These are phyloP conservation scores for Nothoprocta perdicaria DNA, from an alignment of 2,113 vertebrate species.

Conservation along the genomic window DNA sequence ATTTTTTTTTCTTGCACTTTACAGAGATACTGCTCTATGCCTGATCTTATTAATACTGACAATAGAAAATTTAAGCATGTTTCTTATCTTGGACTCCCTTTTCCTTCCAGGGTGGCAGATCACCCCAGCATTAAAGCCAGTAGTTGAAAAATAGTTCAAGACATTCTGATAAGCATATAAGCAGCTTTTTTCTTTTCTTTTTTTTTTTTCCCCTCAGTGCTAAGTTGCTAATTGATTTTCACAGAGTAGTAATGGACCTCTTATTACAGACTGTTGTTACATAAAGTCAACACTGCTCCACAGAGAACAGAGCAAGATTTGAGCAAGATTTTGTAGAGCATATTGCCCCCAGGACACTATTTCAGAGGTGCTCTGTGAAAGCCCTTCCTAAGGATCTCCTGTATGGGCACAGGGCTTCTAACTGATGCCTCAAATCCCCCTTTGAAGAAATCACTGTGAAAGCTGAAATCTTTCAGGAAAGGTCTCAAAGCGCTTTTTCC, in stretches of 20 bases:
- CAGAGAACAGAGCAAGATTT: neutral
- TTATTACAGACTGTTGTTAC: neutral
- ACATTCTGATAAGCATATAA: neutral
- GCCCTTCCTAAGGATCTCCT: neutral
- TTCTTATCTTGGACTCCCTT: neutral
- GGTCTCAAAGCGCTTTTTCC: neutral
- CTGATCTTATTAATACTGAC: slow-evolving; percentile 12
- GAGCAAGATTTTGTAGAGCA: neutral
- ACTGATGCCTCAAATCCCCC: neutral
- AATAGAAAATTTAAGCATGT: neutral
- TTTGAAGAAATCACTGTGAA: neutral
- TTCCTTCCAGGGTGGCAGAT: neutral
- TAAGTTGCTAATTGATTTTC: slow-evolving; percentile 38
- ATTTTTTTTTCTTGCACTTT: neutral
- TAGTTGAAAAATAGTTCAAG: slow-evolving; percentile 17
- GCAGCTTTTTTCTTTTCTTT: neutral
- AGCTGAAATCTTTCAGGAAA: neutral
- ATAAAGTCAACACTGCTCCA: neutral
- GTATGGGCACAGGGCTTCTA: neutral
- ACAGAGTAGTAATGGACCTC: neutral
- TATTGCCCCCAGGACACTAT: neutral
- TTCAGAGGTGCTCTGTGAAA: neutral
- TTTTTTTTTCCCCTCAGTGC: neutral
- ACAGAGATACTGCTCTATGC: neutral
- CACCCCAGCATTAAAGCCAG: neutral